Evolutionary conservation across 2,113 vertebrate genomes (phyloP), one percentile per base, ranked within the genome.

Genomic region (Rhagologus leucostigma): DNA sequence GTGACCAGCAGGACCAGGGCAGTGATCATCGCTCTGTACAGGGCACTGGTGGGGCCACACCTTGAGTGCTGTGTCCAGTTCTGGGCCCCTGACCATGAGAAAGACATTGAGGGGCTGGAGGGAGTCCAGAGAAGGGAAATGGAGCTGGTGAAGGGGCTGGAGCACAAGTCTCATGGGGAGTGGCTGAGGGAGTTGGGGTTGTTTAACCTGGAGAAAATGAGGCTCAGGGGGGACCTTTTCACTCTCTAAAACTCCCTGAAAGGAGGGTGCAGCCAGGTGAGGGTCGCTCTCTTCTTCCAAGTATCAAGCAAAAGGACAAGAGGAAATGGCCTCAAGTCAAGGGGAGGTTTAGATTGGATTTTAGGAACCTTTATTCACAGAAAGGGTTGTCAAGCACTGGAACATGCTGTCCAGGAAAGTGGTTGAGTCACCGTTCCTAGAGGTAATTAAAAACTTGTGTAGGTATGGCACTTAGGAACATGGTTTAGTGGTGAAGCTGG

Each of bases 61-160:
- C 47, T 79, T 1, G 0, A 13, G 8, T 20, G 7, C 33, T 35
- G 13, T 35, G 49, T 47, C 8, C 62, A 16, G 24, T 32, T 50
- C 41, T 75, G 42, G 29, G 6, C 10, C 15, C 18, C 13, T 53
- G 23, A 42, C 32, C n/a, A 21, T 6, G 18, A 33, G 11, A 69
- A 50, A 20, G 11, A 17, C 46, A 33, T 2, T 7, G 13, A 46
- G 39, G 22, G 6, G 12, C 21, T 30, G 30, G 9, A 46, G 4
- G 0, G 0, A 6, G 19, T 24, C 59, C 37, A 78, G 5, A 53
- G 42, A 57, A 74, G 26, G 12, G 6, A 37, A 79, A 6, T 0
- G 0, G 27, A 46, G 18, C 3, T 29, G 18, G 4, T 16, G 24
- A 35, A 18, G 24, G 13, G 5, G 10, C 46, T 41, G 4, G 35